Evolutionary conservation across 2,797 vertebrate species (phyloP), one percentile per base, ranked within the genome.

Genomic region (Champsocephalus gunnari): DNA sequence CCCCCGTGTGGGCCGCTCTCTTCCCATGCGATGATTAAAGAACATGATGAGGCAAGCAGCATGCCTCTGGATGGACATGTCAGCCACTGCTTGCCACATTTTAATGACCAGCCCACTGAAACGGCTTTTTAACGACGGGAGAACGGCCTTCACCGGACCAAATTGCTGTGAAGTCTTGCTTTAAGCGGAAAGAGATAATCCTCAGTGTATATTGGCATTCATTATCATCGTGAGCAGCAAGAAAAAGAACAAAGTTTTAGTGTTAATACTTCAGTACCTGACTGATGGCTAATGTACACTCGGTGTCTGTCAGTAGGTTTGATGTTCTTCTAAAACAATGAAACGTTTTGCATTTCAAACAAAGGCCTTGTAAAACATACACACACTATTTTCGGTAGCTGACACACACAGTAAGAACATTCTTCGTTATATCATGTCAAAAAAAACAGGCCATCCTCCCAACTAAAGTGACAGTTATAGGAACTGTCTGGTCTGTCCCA

Each of bases 11-110:
- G 84, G 82, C 82, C 47, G 74, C 84, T 80, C 81, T 84, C 83
- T 85, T 80, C 84, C 88, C 79, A 56, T 57, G 72, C 62, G 58
- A 88, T 92, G 89, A 93, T 93, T 93, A 92, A 92, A 93, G 92
- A 79, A 89, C 87, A 88, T 70, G 89, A 89, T 75, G 87, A 90
- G 87, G 83, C 83, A 48, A 80, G 85, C 49, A 75, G 82, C 75
- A 56, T 75, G 86, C 81, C 87, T 87, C 82, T 84, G 87, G 83
- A 88, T 63, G 84, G 84, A 90, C 87, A 66, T 73, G 85, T 82
- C 78, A 49, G 87, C 82, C 80, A 60, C 57, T 61, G 82, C 80
- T 84, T 66, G 73, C 78, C 73, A 68, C 80, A 83, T 90, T 94
- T 94, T 93, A 92, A 93, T 92, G 92, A 92, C 88, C 84, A 61